Base-by-base conservation (phyloP, 2,888 invertebrate genomes). In the Neocrepidodera transversa region DNA sequence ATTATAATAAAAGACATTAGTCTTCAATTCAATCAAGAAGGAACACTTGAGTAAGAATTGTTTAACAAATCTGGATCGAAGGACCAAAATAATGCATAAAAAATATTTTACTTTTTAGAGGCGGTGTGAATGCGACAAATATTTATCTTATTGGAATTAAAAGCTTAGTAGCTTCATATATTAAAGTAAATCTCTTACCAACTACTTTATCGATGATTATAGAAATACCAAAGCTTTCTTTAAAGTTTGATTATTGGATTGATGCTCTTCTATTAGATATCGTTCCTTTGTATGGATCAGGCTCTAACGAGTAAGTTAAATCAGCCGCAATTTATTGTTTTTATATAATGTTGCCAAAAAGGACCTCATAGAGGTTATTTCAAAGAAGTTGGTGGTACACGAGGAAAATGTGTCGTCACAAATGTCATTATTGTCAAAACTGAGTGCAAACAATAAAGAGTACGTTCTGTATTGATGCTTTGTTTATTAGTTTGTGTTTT, bases 71-170 rank as follows among this genome's bases (percentile, higher is more conserved):
- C n/a, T n/a, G n/a, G n/a, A n/a, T n/a, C n/a, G n/a, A n/a, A n/a
- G n/a, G n/a, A n/a, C n/a, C n/a, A n/a, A n/a, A n/a, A n/a, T n/a
- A n/a, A n/a, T n/a, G n/a, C n/a, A n/a, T n/a, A n/a, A n/a, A n/a
- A n/a, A n/a, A n/a, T 28, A 14, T 42, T 23, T 35, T 23, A 23
- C 6, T 53, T 60, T 59, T 43, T 47, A 67, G 67, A 35, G 67
- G 67, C n/a, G 30, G 38, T 6, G 32, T 43, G 6, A 48, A 50
- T 7, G 1, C 64, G 3, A 42, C 51, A 8, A 52, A 57, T 10
- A 35, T 63, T 2, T 13, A 16, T 8, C 32, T 65, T 17, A 28
- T n/a, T 18, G 67, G 67, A 13, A n/a, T 63, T 5, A 60, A 55
- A 23, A 45, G 32, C 1, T 43, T 67, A 14, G 48, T 60, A 10